phyloP scores from a whole-genome alignment of 2,888 invertebrate genomes.

The Agrotis segetum region DNA sequence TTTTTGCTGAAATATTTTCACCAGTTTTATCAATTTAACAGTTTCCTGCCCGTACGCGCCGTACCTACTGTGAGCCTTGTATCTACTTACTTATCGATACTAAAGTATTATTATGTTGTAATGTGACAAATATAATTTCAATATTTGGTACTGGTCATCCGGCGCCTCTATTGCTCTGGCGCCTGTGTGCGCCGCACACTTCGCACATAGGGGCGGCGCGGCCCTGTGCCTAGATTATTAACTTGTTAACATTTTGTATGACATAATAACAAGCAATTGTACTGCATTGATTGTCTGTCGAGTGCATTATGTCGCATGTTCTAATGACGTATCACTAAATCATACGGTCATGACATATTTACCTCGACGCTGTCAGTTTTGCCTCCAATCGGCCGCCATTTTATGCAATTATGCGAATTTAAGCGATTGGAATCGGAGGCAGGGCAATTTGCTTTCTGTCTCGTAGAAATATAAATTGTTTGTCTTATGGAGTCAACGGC shows the following conservation, averaged over 20 bases:
- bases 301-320: conserved; percentile 22
- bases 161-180: too few relatives aligned
- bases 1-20: too few relatives aligned
- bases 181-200: too few relatives aligned
- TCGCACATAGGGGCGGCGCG: too few relatives aligned
- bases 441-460: not conserved
- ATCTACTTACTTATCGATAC: too few relatives aligned
- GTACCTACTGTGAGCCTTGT: too few relatives aligned
- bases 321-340: conserved; percentile 35
- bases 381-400: conserved; percentile 21
- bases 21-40: too few relatives aligned
- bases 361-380: conserved; percentile 14
- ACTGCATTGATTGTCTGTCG: conserved; percentile 10
- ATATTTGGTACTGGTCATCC: too few relatives aligned
- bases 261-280: conserved; percentile 10
- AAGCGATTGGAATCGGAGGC: not conserved
- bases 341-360: conserved; percentile 45
- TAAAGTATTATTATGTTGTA: too few relatives aligned
- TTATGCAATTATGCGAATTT: conserved; percentile 16
- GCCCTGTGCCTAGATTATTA: not conserved
- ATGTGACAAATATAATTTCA: too few relatives aligned
- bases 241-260: conserved; percentile 20
- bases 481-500: not conserved
- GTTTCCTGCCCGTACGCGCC: too few relatives aligned
- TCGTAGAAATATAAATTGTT: not conserved